Evolutionary conservation across 2,797 vertebrate species (phyloP).

Genomic region (Pipistrellus pygmaeus): DNA sequence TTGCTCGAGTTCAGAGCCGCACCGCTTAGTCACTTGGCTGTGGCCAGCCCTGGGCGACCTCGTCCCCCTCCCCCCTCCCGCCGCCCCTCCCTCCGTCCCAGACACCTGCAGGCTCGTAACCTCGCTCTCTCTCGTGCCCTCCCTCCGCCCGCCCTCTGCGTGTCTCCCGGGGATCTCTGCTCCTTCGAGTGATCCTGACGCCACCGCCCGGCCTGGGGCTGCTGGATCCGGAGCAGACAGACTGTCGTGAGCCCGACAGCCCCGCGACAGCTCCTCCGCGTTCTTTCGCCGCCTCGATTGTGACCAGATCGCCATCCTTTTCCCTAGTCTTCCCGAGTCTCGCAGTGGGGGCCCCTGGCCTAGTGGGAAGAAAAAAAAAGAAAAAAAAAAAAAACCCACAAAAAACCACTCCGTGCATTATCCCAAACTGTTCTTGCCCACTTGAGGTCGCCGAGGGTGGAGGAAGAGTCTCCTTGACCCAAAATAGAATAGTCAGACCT

Average conservation of each 20-base stretch:
- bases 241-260: neutral
- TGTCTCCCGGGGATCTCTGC: constrained; percentile 32
- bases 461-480: constrained; percentile 69
- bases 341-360: neutral
- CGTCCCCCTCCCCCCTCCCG: neutral
- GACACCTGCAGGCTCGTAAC: constrained; percentile 70
- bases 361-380: neutral
- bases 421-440: neutral
- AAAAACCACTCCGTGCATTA: neutral
- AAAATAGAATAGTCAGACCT: constrained; percentile 56
- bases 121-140: neutral
- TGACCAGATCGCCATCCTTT: constrained; percentile 3
- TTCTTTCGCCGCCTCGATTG: neutral
- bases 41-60: constrained; percentile 46
- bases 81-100: too few species aligned
- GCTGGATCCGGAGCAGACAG: neutral
- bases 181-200: neutral
- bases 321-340: neutral
- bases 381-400: too few species aligned
- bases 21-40: constrained; percentile 32
- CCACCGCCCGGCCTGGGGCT: neutral
- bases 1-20: constrained; percentile 32
- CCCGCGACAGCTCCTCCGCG: neutral
- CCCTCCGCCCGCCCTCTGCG: neutral
- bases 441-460: constrained; percentile 58